Evolutionary conservation across 2,113 vertebrate species (phyloP).

Genomic region (Hiodon tergisus): DNA sequence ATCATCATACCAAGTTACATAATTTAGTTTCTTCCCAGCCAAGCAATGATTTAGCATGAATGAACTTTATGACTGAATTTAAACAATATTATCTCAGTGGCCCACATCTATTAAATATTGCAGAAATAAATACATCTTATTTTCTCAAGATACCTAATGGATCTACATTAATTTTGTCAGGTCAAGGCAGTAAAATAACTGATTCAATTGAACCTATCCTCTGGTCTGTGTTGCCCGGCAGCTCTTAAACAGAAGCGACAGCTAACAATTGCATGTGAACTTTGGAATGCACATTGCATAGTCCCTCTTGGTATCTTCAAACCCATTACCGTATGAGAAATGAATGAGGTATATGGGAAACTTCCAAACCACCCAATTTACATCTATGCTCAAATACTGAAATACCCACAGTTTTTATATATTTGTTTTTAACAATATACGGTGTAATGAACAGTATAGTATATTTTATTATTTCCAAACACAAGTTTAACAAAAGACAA

Average conservation of each 20-base stretch:
- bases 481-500: background rate
- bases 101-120: background rate
- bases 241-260: constrained; percentile 5
- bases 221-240: background rate
- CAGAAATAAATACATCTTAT: background rate
- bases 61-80: too few relatives aligned
- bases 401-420: constrained; percentile 1
- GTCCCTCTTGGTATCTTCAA: background rate
- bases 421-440: too few relatives aligned
- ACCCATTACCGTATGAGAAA: constrained; percentile 24
- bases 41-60: too few relatives aligned
- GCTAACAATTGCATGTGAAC: constrained; percentile 19
- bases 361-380: too few relatives aligned
- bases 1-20: too few relatives aligned
- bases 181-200: background rate
- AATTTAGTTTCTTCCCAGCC: too few relatives aligned
- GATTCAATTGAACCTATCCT: background rate
- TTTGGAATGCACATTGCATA: constrained; percentile 16
- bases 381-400: background rate
- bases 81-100: too few relatives aligned
- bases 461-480: too few relatives aligned
- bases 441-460: too few relatives aligned
- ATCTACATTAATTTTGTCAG: background rate
- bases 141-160: background rate
- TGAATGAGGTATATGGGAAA: background rate